Percentiles rank a stretch among this genome's conserved stretches.
These are phyloP conservation scores for Atrina japonica DNA, from an alignment of 2,888 invertebrate genomes.

Conservation along the genomic window DNA sequence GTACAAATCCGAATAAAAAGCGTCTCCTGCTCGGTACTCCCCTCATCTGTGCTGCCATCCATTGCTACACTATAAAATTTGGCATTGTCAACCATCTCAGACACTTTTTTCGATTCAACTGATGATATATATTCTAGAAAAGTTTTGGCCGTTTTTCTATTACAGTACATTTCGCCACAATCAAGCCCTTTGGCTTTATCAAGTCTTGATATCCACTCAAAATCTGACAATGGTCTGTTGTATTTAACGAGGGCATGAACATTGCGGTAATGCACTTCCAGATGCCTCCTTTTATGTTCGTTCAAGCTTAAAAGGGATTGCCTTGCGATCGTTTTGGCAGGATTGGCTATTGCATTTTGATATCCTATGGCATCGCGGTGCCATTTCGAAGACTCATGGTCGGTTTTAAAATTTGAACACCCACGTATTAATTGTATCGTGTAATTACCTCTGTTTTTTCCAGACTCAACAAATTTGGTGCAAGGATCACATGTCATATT, in stretches of 20 bases:
- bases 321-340: neutral
- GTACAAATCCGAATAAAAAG: constrained; percentile 1
- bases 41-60: neutral
- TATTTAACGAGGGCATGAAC: no score
- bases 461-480: neutral
- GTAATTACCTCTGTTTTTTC: neutral
- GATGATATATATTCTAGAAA: constrained; percentile 5
- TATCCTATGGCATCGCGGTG: neutral
- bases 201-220: neutral
- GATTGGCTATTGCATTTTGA: neutral
- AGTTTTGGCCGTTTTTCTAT: neutral
- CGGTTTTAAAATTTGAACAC: constrained; percentile 1
- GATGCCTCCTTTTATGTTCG: neutral
- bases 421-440: neutral
- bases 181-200: neutral
- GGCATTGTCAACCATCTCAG: neutral
- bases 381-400: neutral
- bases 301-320: neutral
- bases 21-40: neutral
- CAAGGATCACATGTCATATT: no score
- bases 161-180: neutral
- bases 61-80: neutral
- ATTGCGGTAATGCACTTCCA: neutral
- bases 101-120: neutral
- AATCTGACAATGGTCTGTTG: neutral